Conservation (phyloP, 2,113 vertebrate species). For the Rynchops niger region DNA sequence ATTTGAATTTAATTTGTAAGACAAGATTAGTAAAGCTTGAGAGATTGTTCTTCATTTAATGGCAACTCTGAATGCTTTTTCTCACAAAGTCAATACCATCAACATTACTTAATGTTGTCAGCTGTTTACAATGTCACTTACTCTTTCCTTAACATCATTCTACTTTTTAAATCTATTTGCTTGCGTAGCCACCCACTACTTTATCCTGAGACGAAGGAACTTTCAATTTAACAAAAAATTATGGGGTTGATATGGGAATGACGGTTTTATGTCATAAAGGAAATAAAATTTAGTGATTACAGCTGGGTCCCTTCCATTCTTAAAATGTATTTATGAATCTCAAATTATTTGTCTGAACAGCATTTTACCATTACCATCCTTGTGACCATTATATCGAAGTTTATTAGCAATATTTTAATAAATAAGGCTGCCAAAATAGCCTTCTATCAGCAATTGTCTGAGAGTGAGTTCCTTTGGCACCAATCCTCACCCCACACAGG, state of each 20-base stretch:
- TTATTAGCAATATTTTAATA: neutral
- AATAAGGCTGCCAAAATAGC: neutral
- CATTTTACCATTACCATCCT: neutral
- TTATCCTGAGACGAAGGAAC: neutral
- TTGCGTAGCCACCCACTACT: neutral
- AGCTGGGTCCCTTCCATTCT: neutral
- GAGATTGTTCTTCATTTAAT: neutral
- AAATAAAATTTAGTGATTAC: neutral
- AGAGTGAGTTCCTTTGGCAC: neutral
- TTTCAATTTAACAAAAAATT: neutral
- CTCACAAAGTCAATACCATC: neutral
- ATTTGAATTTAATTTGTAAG: neutral
- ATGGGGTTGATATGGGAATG: neutral
- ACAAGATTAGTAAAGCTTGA: neutral
- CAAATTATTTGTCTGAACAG: neutral
- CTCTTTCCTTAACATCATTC: neutral
- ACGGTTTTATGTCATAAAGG: neutral
- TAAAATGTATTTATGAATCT: neutral
- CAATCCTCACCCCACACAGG: fast-evolving
- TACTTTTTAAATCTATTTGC: neutral
- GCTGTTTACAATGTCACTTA: neutral
- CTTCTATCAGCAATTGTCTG: neutral
- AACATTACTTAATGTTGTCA: neutral
- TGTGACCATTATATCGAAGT: neutral
- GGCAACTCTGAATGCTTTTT: neutral